Conservation (phyloP, 2,888 invertebrate species). For the Pristionchus arcanus region DNA sequence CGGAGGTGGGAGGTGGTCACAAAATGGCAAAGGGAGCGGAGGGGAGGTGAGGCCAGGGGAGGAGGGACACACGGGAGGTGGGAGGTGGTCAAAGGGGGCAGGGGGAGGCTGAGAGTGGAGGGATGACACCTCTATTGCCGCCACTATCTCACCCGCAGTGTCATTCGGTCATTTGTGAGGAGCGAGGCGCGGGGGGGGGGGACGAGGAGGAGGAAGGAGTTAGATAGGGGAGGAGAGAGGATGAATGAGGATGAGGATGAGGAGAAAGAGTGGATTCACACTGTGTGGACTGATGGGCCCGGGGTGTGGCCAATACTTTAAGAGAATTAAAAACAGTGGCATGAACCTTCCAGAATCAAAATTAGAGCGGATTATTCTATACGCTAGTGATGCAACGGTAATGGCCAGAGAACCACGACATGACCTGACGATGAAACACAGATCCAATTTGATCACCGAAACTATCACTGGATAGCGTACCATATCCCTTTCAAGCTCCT, state of each 20-base stretch:
- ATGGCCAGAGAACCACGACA: too few species aligned
- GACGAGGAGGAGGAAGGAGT: background rate
- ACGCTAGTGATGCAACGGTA: too few species aligned
- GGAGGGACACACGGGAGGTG: background rate
- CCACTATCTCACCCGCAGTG: conserved; percentile 14
- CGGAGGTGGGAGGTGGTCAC: background rate
- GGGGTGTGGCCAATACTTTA: too few species aligned
- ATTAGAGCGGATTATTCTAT: too few species aligned
- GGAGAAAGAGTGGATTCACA: background rate
- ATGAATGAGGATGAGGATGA: background rate
- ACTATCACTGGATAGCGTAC: background rate
- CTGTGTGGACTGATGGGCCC: background rate
- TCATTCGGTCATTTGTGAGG: conserved; percentile 16
- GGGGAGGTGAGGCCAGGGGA: background rate
- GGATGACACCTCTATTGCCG: conserved; percentile 24
- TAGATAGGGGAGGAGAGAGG: background rate
- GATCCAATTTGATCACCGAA: too few species aligned
- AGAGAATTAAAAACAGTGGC: too few species aligned
- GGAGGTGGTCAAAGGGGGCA: background rate
- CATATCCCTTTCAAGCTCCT: background rate
- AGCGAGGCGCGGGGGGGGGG: conserved; percentile 1
- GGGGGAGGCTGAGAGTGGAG: background rate
- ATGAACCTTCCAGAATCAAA: too few species aligned
- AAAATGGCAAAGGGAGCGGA: background rate
- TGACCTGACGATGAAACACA: too few species aligned